A percentile compares a stretch with the other conserved stretches of the same genome.
phyloP scores from a whole-genome alignment of 2,888 invertebrate genomes.

The Hetaerina titia region DNA sequence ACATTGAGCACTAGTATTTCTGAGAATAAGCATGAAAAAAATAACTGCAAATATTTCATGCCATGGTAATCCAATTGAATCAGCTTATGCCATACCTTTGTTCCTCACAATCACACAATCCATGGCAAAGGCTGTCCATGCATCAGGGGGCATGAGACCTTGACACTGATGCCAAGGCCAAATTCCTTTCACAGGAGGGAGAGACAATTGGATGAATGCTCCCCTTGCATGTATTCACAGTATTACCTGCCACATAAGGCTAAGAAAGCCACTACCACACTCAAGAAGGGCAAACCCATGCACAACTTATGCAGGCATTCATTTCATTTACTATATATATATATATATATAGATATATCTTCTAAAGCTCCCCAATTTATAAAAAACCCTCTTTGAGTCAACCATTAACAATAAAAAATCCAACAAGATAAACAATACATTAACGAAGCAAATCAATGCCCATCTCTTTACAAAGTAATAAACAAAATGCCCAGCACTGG shows the following conservation, averaged over 20 bases:
- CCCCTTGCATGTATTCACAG: background rate
- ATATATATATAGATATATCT: background rate
- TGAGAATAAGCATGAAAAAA: background rate
- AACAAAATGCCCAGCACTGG: background rate
- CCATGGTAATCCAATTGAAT: background rate
- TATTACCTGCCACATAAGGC: background rate
- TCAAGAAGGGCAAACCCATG: background rate
- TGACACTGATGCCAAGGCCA: background rate
- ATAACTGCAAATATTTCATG: background rate
- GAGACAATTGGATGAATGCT: background rate
- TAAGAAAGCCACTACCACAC: too few species aligned
- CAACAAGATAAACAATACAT: slow-evolving; percentile 23
- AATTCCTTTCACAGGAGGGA: background rate
- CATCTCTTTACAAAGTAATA: background rate
- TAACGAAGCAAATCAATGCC: slow-evolving; percentile 44
- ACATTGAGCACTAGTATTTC: background rate
- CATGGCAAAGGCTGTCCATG: background rate
- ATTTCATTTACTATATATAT: background rate
- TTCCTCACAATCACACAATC: background rate
- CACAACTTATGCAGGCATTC: slow-evolving; percentile 3
- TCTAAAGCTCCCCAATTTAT: background rate
- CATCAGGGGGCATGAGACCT: background rate
- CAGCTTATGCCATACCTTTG: background rate
- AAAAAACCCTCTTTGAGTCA: slow-evolving; percentile 19
- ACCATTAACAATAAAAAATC: slow-evolving; percentile 49